These are phyloP conservation scores for Pterostichus niger DNA, from an alignment of 2,888 invertebrate genomes.

Conservation along the genomic window DNA sequence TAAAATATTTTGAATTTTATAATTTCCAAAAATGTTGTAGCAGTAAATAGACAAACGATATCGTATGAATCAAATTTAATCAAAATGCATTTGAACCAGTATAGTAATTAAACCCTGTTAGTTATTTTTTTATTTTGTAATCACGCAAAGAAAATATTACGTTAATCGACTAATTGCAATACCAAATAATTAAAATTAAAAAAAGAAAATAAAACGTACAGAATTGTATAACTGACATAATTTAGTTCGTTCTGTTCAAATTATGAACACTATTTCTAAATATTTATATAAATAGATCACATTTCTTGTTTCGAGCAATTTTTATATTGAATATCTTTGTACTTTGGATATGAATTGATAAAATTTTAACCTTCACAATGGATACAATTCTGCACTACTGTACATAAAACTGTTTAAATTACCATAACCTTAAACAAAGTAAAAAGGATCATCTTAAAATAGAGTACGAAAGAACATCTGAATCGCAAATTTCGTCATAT, in stretches of 20 bases:
- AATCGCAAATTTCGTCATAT: conserved; percentile 67
- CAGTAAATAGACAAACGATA: conserved; percentile 63
- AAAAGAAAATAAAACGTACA: conserved; percentile 71
- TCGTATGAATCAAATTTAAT: conserved; percentile 67
- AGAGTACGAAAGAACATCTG: conserved; percentile 63
- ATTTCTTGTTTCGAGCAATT: conserved; percentile 62
- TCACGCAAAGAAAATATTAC: conserved; percentile 67
- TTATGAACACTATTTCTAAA: conserved; percentile 17
- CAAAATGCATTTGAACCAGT: conserved; percentile 71
- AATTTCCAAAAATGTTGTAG: conserved; percentile 62
- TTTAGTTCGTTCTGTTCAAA: conserved; percentile 21
- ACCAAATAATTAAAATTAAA: conserved; percentile 67
- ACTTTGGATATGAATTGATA: conserved; percentile 46
- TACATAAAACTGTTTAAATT: conserved; percentile 66
- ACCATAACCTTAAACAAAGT: conserved; percentile 65
- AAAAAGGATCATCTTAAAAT: conserved; percentile 63
- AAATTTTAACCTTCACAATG: conserved; percentile 40
- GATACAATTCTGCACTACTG: conserved; percentile 66
- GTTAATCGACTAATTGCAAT: conserved; percentile 67
- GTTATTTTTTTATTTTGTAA: conserved; percentile 70
- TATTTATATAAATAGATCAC: conserved; percentile 61
- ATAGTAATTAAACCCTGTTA: conserved; percentile 72
- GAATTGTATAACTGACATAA: conserved; percentile 70
- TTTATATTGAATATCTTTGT: conserved; percentile 59
- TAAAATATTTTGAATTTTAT: conserved; percentile 63